Base-by-base conservation (phyloP, 2,113 vertebrate genomes). In the Amphiprion percula region DNA sequence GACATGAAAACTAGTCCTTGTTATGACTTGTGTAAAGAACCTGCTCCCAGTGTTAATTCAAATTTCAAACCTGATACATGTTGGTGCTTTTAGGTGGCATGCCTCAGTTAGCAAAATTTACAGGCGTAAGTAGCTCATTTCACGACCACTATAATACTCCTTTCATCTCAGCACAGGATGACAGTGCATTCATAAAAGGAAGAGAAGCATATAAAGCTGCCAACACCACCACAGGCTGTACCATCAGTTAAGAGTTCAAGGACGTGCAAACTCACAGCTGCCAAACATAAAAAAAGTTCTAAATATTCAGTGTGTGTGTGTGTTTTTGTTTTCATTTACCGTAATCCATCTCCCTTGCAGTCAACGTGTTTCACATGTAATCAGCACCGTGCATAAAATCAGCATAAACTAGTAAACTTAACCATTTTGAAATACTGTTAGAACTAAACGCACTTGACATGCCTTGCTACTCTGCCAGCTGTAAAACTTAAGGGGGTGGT, bases 401-500 rank as follows among this genome's bases (percentile, higher is more conserved):
- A 52, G 49, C 41, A 50, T n/a, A 37, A 56, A 16, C n/a, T 16
- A 1, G 33, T 60, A 46, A 55, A 53, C 19, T 44, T 28, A 41
- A 60, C 1, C 10, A 26, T 10, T 16, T 28, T 52, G 10, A 72
- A 52, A 68, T 26, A 47, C 14, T 50, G 54, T 4, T 10, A 9
- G 37, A 15, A 52, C 53, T 71, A 44, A 54, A 67, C 62, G 49
- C 23, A 54, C 60, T 72, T 60, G 44, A 71, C 47, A 72, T 59
- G 33, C 68, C 68, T 73, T 19, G 4, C 50, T 56, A 75, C 28
- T 71, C 66, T n/a, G 69, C 5, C 77, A 77, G 59, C 78, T 65
- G 66, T 81, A 74, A 85, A 85, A 77, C 19, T 7, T 61, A 62
- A 74, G 37, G 69, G 64, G 55, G 30, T 33, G 37, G 53, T 55